Evolutionary conservation across 2,888 invertebrate genomes (phyloP).

Genomic region (Tethea ocularis): DNA sequence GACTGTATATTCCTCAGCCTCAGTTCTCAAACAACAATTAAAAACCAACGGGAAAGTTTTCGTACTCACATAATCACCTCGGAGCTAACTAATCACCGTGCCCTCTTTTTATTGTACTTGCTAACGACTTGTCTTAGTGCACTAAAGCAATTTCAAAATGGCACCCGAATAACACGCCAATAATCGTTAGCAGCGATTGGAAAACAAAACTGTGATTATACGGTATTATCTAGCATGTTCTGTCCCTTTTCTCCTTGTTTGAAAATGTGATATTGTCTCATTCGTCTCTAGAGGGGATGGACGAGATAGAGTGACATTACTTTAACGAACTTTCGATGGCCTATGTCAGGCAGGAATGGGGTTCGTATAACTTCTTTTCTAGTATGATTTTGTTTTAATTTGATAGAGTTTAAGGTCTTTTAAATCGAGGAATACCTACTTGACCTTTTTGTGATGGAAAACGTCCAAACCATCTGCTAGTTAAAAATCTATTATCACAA

Average conservation of each 20-base stretch:
- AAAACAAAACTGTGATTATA: slow-evolving; percentile 88
- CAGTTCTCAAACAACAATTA: background rate
- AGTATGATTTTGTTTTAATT: slow-evolving; percentile 10
- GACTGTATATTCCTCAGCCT: background rate
- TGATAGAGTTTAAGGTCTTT: background rate
- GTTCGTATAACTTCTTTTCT: slow-evolving; percentile 28
- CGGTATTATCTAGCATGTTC: slow-evolving; percentile 69
- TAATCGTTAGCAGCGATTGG: slow-evolving; percentile 87
- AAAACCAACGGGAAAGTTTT: slow-evolving; percentile 8
- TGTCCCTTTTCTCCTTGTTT: slow-evolving; percentile 51
- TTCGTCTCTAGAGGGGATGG: slow-evolving; percentile 65
- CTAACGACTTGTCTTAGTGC: slow-evolving; percentile 77
- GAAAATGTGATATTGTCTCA: slow-evolving; percentile 52
- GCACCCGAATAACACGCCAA: slow-evolving; percentile 85
- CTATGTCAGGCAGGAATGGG: slow-evolving; percentile 60
- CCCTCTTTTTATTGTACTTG: slow-evolving; percentile 75
- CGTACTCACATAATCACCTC: slow-evolving; percentile 40
- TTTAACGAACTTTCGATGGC: slow-evolving; percentile 83
- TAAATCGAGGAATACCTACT: too few species aligned
- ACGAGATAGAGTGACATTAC: slow-evolving; percentile 77
- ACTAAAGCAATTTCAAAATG: slow-evolving; percentile 82
- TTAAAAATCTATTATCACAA: too few species aligned
- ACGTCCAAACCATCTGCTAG: too few species aligned
- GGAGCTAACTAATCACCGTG: slow-evolving; percentile 55
- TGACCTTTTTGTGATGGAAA: too few species aligned